Base-by-base conservation (phyloP, 35 echinoderm and acorn worm genomes). In the Nesometra sesokonis region DNA sequence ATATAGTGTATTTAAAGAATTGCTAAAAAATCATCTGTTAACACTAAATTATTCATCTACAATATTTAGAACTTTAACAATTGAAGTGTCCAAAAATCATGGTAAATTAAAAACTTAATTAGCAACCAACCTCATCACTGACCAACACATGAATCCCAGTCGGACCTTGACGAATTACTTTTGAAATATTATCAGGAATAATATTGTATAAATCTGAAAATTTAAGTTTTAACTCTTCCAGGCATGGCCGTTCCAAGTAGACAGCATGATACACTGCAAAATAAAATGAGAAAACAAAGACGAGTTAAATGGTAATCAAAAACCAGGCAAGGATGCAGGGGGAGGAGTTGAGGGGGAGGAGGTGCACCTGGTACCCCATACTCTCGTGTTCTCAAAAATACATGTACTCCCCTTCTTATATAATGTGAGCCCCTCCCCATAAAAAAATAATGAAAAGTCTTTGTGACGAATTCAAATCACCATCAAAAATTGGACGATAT, bases 261-360 rank as follows among this genome's bases (percentile, higher is more conserved):
- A 99, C 57, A 17, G 96, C 96, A 90, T 99, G 96, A 43, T 99
- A 99, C 11, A 99, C 96, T 94, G 47, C 21, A 34, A 29, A 36
- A 79, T 84, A 89, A 36, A 19, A 79, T 32, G 32, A 78, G 21
- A 84, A 17, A 11, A 77, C 19, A 77, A 13, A 33, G 21, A 46
- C 32, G 13, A 86, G 9, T 0, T 13, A 0, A 31, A 67, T 33
- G 32, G 85, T 13, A 32, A 32, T 46, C 27, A 15, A 19, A 77
- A 32, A 76, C 30, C 13, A 27, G 27, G 30, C 31, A 80, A 87
- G 78, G 34, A 34, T 33, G 30, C 31, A 21, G n/a, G 17, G 17
- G 5, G 27, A 76, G 17, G 13, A n/a, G 17, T 46, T 30, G 19
- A 19, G 8, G 17, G 5, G 5, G 35, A 17, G 15, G 19, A n/a